These are phyloP conservation scores for Carettochelys insculpta DNA, from an alignment of 2,113 vertebrate genomes.

Conservation along the genomic window DNA sequence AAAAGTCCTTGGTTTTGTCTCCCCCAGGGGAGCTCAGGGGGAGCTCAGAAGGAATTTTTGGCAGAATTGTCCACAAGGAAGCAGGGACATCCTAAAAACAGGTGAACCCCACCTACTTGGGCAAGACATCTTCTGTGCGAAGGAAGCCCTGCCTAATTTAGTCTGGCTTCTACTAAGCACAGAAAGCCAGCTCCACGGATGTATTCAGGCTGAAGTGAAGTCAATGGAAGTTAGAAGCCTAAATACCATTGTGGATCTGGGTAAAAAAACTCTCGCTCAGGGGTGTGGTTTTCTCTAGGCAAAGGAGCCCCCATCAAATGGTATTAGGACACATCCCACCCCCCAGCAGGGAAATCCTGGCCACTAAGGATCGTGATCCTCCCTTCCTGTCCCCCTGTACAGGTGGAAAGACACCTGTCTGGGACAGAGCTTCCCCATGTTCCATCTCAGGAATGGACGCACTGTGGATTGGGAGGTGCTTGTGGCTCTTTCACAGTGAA, in stretches of 20 bases:
- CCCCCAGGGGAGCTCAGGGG: neutral
- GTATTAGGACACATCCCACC: neutral
- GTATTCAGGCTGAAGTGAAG: neutral
- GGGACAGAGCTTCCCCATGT: neutral
- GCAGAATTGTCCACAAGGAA: neutral
- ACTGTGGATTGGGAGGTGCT: too few species aligned
- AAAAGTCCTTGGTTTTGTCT: neutral
- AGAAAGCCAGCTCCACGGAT: neutral
- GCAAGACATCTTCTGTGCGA: too few species aligned
- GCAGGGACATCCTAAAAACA: neutral
- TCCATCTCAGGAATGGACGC: neutral
- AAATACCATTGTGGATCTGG: neutral
- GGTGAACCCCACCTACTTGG: neutral
- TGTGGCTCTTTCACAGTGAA: too few species aligned
- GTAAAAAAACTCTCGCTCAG: neutral
- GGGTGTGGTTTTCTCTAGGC: neutral
- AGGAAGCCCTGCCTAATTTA: neutral
- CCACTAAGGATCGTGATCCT: neutral
- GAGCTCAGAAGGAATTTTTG: neutral
- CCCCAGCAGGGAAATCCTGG: neutral
- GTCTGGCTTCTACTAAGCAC: neutral
- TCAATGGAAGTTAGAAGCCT: neutral
- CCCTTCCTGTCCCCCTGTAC: too few species aligned
- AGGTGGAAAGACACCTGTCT: neutral
- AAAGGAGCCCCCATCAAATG: neutral